Percentiles rank a stretch among this genome's conserved stretches.
phyloP scores from a whole-genome alignment of 2,113 vertebrate species.

The Solea senegalensis region DNA sequence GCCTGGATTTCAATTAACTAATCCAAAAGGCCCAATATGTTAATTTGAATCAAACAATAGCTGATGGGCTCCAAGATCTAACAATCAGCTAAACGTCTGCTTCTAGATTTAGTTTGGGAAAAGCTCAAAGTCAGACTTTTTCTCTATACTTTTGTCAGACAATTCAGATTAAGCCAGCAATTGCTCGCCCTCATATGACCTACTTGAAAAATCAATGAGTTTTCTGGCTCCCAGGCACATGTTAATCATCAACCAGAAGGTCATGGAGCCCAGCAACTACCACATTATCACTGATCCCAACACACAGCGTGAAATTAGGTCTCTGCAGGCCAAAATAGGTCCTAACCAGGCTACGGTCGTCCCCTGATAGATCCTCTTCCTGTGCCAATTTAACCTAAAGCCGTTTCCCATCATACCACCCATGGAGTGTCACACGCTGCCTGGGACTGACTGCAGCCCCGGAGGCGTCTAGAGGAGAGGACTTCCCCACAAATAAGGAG shows the following conservation, averaged over 20 bases:
- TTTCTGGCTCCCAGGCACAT: background rate
- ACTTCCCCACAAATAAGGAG: conserved; percentile 45
- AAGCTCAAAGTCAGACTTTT: too few species aligned
- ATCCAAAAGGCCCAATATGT: too few species aligned
- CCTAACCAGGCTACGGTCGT: background rate
- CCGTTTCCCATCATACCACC: conserved; percentile 57
- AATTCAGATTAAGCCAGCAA: background rate
- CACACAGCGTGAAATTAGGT: conserved; percentile 39
- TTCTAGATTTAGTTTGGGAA: too few species aligned
- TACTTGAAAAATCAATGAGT: background rate
- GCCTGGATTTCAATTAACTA: too few species aligned
- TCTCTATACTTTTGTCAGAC: background rate
- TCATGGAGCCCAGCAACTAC: conserved; percentile 16
- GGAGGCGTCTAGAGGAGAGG: conserved; percentile 24
- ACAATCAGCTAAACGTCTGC: too few species aligned
- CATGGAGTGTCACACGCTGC: conserved; percentile 43
- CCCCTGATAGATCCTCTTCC: conserved; percentile 41
- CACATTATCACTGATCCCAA: conserved; percentile 23
- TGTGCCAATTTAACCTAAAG: conserved; percentile 48
- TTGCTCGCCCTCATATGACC: background rate
- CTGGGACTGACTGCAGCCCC: conserved; percentile 29
- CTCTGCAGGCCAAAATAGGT: conserved; percentile 21
- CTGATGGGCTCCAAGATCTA: too few species aligned
- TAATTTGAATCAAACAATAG: too few species aligned
- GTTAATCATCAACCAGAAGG: conserved; percentile 49